Base-by-base conservation (phyloP, 2,888 invertebrate genomes). In the Iphiclides podalirius region DNA sequence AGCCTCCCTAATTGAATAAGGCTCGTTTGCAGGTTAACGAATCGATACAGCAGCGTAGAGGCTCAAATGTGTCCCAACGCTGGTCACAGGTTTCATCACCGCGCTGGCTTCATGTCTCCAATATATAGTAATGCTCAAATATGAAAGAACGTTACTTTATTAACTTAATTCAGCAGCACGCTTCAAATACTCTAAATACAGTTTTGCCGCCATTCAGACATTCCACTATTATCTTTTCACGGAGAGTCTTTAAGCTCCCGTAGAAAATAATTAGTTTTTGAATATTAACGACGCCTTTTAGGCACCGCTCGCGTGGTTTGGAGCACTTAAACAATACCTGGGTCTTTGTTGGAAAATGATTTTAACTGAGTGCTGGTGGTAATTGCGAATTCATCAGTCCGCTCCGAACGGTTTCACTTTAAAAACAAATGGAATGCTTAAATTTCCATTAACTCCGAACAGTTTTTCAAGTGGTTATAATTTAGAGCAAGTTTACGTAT, bases 1-100 rank as follows among this genome's bases (percentile, higher is more conserved):
- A 76, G 74, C 61, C 67, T 55, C 58, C 51, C 60, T 66, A 70
- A 73, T 72, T 73, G 63, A 72, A 74, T 75, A 71, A 72, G 64
- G 60, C 55, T 55, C 53, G 57, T 52, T 51, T 59, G 54, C 59
- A 48, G 6, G n/a, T 20, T 20, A 8, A 26, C 26, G 9, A 26
- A 26, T 26, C 26, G 26, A 26, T 26, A 26, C 26, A 26, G n/a
- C n/a, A n/a, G 6, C 6, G 26, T 26, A 26, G 1, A 7, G 9
- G 26, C 26, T 26, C 9, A 26, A 7, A 8, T 26, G 6, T 9
- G 26, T 7, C 26, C 26, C 9, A 26, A 7, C 6, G 26, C 8
- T 26, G 20, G 26, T 26, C 9, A 26, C 9, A 26, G 26, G 26
- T 9, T 26, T 26, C 6, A 26, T 2, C n/a, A n/a, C 4, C 26